Base-by-base conservation (phyloP, 2,113 vertebrate genomes). In the Myotis brandtii region DNA sequence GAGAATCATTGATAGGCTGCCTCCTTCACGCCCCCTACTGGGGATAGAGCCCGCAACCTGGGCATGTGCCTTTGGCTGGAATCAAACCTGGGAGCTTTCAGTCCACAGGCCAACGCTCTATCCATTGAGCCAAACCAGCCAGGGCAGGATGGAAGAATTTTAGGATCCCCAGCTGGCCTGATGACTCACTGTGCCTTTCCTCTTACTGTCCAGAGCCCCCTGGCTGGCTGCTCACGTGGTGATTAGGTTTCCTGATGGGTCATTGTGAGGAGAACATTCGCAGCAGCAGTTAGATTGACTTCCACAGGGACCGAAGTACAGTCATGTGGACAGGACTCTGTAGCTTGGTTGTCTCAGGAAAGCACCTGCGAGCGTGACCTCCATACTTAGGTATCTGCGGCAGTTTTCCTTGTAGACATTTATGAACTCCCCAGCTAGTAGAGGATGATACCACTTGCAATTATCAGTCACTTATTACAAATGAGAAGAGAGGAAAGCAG, bases 221-320 rank as follows among this genome's bases (percentile, higher is more conserved):
- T 48, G 81, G 1, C 18, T 91, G 48, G n/a, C 23, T 67, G 6
- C 37, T 85, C 10, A 1, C 25, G 14, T 73, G 70, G 46, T 66
- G 52, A 77, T 54, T 84, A 86, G 66, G 25, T 34, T 94, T 96
- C 56, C 40, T 86, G 66, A 82, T 79, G 40, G 76, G 75, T 92
- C 59, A 43, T n/a, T 43, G 37, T 40, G 40, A 87, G 40, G 52
- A 64, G 89, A 89, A 67, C 27, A 25, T 7, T 64, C 16, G 17
- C 14, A 37, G 73, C 54, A 75, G 11, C 16, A 43, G 18, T 77
- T 56, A 87, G 54, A 80, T 77, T 52, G 62, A 77, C 43, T 80
- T 69, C 86, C 18, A 30, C 3, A 69, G 73, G 40, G 76, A 48
- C 82, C 72, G 59, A 72, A 75, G 27, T 62, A 21, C 3, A 80